Evolutionary conservation across 2,113 vertebrate genomes (phyloP).

Genomic region (Phylloscopus whistleri): DNA sequence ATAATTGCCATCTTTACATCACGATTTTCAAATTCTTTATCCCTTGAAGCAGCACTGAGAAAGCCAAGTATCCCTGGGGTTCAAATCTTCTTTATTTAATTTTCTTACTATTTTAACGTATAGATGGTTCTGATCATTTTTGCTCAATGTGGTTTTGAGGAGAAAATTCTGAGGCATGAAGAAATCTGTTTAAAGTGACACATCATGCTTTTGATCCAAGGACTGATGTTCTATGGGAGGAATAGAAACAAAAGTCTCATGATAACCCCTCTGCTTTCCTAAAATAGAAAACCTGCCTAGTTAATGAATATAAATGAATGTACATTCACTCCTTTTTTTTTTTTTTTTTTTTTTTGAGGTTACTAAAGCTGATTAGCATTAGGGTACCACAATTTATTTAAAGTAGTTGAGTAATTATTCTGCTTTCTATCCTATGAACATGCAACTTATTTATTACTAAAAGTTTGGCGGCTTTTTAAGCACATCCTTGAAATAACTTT

Average conservation of each 20-base stretch:
- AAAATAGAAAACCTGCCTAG: slow-evolving; percentile 50
- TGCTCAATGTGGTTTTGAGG: background rate
- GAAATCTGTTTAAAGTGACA: background rate
- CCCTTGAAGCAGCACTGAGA: background rate
- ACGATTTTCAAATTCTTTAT: background rate
- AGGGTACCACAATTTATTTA: slow-evolving; percentile 61
- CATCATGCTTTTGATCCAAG: slow-evolving; percentile 5
- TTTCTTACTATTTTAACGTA: background rate
- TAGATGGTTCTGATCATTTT: background rate
- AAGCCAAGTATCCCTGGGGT: background rate
- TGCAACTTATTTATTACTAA: slow-evolving; percentile 46
- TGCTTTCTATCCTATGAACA: slow-evolving; percentile 11
- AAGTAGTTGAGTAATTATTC: slow-evolving; percentile 62
- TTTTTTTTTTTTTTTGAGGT: slow-evolving; percentile 40
- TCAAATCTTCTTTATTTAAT: background rate
- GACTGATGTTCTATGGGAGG: background rate
- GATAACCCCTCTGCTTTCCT: slow-evolving; percentile 37
- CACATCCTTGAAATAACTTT: slow-evolving; percentile 48
- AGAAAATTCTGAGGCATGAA: background rate
- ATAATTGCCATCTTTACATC: background rate
- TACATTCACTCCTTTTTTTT: slow-evolving; percentile 54
- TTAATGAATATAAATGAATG: slow-evolving; percentile 69
- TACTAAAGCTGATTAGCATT: slow-evolving; percentile 61
- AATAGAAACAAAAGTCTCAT: slow-evolving; percentile 40
- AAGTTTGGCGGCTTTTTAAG: background rate